phyloP scores from a whole-genome alignment of 1,140 invertebrate species.

The Caligus rogercresseyi region DNA sequence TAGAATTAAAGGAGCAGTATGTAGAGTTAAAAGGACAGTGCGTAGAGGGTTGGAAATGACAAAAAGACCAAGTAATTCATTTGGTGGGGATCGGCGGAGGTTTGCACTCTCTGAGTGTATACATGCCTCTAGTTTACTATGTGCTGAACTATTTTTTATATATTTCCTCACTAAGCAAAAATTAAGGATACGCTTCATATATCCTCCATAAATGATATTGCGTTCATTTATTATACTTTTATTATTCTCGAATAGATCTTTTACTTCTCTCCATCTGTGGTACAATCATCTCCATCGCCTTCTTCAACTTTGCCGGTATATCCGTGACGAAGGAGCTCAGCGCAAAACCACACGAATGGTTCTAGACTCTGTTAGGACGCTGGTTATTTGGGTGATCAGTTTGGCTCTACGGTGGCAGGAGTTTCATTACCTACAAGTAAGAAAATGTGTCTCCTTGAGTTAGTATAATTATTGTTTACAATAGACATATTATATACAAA shows the following conservation, averaged over 20 bases:
- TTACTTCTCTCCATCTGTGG: constrained; percentile 32
- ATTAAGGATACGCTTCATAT: background rate
- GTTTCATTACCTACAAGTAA: constrained; percentile 59
- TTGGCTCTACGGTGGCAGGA: constrained; percentile 52
- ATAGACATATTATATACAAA: no score
- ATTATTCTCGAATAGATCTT: background rate
- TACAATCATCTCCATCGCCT: constrained; percentile 70
- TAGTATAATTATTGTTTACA: no score
- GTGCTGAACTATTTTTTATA: no score
- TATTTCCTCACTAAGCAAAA: no score
- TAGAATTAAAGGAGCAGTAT: no score
- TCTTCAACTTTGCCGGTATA: constrained; percentile 90
- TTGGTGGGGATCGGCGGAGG: no score
- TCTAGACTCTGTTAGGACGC: constrained; percentile 66
- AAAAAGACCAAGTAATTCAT: no score
- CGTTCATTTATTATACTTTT: constrained; percentile 25
- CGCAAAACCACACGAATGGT: constrained; percentile 82
- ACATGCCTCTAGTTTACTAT: no score
- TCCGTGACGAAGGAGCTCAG: constrained; percentile 86
- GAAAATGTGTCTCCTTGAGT: background rate
- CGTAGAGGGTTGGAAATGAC: no score
- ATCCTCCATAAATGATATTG: background rate
- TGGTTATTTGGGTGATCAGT: constrained; percentile 71
- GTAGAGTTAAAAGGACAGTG: no score
- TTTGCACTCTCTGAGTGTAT: no score